Base-by-base conservation (phyloP, 2,797 vertebrate genomes). In the Enteromius radiatus region DNA sequence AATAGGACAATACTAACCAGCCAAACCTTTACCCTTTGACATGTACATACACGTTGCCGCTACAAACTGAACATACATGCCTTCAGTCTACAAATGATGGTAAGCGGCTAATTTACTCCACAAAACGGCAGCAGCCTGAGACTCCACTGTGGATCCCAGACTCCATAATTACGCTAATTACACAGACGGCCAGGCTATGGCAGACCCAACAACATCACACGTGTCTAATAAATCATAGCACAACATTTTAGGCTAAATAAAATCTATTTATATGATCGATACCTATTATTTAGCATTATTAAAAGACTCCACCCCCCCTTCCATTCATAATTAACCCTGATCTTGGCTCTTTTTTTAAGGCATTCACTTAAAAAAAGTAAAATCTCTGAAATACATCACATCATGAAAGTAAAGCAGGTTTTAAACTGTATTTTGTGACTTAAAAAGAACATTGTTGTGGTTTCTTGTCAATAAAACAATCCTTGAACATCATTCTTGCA, bases 111-210 rank as follows among this genome's bases (percentile, higher is more conserved):
- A 78, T 83, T 88, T 84, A 77, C 82, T 84, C 61, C 80, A 80
- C 70, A 76, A 76, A 82, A 80, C 41, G 78, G 43, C 76, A 80
- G 54, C 54, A 82, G 75, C 76, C 78, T 82, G 61, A 71, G 47
- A 54, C 38, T 56, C 54, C 43, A 33, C 31, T 81, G 70, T 52
- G 78, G 61, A 75, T 82, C 47, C 47, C 23, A 76, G 71, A 67
- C 80, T 82, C 17, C 45, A 41, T 83, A 87, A 84, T 88, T 88
- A 85, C 49, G 79, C 75, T 87, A 83, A 86, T 88, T 83, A 86
- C 76, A 85, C 76, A 87, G 83, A 83, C 49, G 76, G 76, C 47
- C 38, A 41, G 38, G 38, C 38, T 49, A 15, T 0, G 1, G 47
- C 47, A 52, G 17, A 52, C 47, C 47, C 47, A 52, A 52, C 47